A percentile compares a stretch with the other conserved stretches of the same genome.
Evolutionary conservation across 2,797 vertebrate species (phyloP).

Genomic region (Phalanger gymnotis): DNA sequence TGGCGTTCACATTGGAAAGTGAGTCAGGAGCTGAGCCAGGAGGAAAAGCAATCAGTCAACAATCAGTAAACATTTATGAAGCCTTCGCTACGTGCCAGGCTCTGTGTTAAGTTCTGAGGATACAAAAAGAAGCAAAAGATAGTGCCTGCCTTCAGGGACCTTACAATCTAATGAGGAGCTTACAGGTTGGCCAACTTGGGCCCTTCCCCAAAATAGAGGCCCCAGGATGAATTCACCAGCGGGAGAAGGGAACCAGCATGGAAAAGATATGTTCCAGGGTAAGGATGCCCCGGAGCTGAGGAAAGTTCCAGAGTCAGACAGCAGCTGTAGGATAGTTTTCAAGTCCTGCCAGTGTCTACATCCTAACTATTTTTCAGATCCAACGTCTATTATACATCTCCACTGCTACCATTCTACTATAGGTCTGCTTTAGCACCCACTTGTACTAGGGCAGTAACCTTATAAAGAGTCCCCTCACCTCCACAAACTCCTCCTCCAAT

Average conservation of each 20-base stretch:
- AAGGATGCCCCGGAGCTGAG: not conserved
- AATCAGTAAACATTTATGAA: not conserved
- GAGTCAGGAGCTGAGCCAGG: not conserved
- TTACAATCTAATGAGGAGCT: not conserved
- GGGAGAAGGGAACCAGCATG: not conserved
- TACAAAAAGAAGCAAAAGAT: not conserved
- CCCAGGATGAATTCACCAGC: not conserved
- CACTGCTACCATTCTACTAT: not conserved
- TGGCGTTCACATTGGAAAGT: not conserved
- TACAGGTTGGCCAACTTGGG: not conserved
- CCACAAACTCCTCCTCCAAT: not conserved
- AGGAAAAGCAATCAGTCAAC: not conserved
- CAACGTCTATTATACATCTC: not conserved
- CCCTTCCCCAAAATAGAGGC: not conserved
- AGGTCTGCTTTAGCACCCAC: not conserved
- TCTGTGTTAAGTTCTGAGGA: not conserved
- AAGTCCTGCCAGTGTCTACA: not conserved
- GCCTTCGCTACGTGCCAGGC: not conserved
- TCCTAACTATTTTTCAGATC: not conserved
- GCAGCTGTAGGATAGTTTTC: not conserved
- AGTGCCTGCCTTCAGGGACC: not conserved
- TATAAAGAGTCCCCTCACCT: not conserved
- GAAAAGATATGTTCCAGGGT: not conserved
- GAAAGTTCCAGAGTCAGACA: not conserved
- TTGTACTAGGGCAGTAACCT: not conserved